A percentile compares a stretch with the other conserved stretches of the same genome.
Evolutionary conservation across 1,140 invertebrate species (phyloP).

Genomic region (Anastrepha obliqua): DNA sequence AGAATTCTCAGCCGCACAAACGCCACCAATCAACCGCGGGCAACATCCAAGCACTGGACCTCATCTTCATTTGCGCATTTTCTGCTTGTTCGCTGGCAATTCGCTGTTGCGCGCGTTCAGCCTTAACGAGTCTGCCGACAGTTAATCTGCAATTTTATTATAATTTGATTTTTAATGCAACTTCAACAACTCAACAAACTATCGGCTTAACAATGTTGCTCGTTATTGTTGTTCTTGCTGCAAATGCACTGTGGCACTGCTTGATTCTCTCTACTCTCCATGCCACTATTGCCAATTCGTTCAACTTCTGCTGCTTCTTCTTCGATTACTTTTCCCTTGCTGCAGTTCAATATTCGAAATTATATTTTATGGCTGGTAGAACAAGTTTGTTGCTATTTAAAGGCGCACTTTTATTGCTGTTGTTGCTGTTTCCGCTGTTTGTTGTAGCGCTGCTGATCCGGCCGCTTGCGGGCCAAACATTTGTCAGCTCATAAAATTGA

Average conservation of each 20-base stretch:
- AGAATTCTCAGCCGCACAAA: background rate
- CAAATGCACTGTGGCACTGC: background rate
- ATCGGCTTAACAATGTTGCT: constrained; percentile 50
- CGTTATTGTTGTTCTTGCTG: constrained; percentile 32
- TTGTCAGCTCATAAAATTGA: constrained; percentile 50
- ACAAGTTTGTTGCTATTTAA: constrained; percentile 38
- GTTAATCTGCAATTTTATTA: constrained; percentile 74
- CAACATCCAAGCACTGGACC: background rate
- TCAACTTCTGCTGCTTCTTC: background rate
- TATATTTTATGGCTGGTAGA: constrained; percentile 17
- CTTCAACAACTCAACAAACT: constrained; percentile 51
- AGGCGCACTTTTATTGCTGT: background rate
- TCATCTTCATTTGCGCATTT: constrained; percentile 19
- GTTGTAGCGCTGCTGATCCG: background rate
- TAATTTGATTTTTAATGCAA: constrained; percentile 73
- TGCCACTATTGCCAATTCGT: background rate
- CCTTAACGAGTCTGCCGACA: constrained; percentile 67
- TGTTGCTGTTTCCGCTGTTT: constrained; percentile 26
- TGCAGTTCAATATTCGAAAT: constrained; percentile 21
- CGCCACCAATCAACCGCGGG: constrained; percentile 32
- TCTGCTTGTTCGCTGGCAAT: background rate
- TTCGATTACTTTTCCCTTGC: background rate
- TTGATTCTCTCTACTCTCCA: background rate
- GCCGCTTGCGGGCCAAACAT: constrained; percentile 32
- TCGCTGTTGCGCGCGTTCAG: constrained; percentile 19